Evolutionary conservation across 1,140 invertebrate species (phyloP).

Genomic region (Macrosteles quadrilineatus): DNA sequence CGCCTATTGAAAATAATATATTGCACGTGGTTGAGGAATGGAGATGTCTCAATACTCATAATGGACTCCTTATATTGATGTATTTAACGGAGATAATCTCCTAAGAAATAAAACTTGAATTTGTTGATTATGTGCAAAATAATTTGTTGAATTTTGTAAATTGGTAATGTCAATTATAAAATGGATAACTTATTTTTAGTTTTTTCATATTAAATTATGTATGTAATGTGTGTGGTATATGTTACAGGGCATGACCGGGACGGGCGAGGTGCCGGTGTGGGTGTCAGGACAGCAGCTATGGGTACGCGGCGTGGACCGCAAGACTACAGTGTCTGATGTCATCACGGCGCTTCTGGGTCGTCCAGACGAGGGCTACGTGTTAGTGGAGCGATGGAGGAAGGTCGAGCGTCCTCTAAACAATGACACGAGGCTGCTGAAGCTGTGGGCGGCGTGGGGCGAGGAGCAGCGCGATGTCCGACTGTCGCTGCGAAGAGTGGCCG

Average conservation of each 20-base stretch:
- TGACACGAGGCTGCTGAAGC: slow-evolving; percentile 67
- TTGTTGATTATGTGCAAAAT: too few species aligned
- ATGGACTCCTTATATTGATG: too few species aligned
- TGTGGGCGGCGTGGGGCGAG: slow-evolving; percentile 74
- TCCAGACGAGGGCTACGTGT: slow-evolving; percentile 53
- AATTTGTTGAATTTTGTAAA: too few species aligned
- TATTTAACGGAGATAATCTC: too few species aligned
- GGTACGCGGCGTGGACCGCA: slow-evolving; percentile 72
- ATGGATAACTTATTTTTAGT: too few species aligned
- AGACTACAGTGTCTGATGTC: slow-evolving; percentile 77
- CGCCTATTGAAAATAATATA: too few species aligned
- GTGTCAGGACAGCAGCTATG: slow-evolving; percentile 73
- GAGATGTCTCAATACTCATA: too few species aligned
- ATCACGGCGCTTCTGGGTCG: slow-evolving; percentile 63
- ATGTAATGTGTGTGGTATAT: too few species aligned
- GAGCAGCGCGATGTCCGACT: slow-evolving; percentile 66
- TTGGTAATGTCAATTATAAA: too few species aligned
- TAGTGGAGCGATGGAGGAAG: slow-evolving; percentile 64
- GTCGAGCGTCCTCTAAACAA: slow-evolving; percentile 70
- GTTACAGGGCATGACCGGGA: slow-evolving; percentile 29
- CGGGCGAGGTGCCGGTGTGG: slow-evolving; percentile 71
- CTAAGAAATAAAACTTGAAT: too few species aligned
- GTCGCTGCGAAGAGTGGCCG: slow-evolving; percentile 48
- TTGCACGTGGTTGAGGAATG: too few species aligned
- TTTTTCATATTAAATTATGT: too few species aligned